phyloP scores from a whole-genome alignment of 1,140 invertebrate species.

The Pentalonia nigronervosa region DNA sequence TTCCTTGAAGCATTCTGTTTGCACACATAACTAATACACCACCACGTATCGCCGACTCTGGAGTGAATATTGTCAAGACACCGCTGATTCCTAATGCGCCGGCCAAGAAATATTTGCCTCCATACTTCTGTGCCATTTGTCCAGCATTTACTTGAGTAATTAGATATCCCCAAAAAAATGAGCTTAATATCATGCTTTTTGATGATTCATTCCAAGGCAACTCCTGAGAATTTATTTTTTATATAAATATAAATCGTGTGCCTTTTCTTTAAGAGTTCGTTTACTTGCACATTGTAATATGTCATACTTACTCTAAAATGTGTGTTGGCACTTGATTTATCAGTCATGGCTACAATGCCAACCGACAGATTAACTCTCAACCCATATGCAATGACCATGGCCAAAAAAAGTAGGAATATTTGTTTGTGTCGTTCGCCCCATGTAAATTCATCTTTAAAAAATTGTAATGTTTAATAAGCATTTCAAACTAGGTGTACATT shows the following conservation, averaged over 20 bases:
- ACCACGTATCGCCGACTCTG: constrained; percentile 70
- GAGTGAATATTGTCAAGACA: constrained; percentile 66
- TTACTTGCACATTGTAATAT: too few species aligned
- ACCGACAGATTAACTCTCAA: constrained; percentile 93
- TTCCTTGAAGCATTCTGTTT: constrained; percentile 81
- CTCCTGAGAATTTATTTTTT: constrained; percentile 57
- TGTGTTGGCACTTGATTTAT: constrained; percentile 71
- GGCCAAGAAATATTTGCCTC: constrained; percentile 71
- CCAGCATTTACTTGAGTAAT: constrained; percentile 74
- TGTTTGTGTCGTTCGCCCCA: constrained; percentile 71
- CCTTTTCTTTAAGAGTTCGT: not conserved
- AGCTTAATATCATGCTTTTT: constrained; percentile 70
- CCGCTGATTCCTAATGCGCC: constrained; percentile 67
- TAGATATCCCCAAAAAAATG: constrained; percentile 76
- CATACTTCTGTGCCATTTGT: constrained; percentile 71
- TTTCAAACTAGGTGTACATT: not conserved
- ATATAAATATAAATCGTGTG: not conserved
- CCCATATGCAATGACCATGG: constrained; percentile 85
- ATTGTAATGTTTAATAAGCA: not conserved
- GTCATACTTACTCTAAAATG: constrained; percentile 66
- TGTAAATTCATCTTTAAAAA: not conserved
- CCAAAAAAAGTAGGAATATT: constrained; percentile 80
- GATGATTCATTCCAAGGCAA: constrained; percentile 67
- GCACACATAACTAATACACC: constrained; percentile 77
- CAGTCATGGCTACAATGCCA: constrained; percentile 94